Evolutionary conservation across 2,797 vertebrate genomes (phyloP).

Genomic region (Champsocephalus gunnari): DNA sequence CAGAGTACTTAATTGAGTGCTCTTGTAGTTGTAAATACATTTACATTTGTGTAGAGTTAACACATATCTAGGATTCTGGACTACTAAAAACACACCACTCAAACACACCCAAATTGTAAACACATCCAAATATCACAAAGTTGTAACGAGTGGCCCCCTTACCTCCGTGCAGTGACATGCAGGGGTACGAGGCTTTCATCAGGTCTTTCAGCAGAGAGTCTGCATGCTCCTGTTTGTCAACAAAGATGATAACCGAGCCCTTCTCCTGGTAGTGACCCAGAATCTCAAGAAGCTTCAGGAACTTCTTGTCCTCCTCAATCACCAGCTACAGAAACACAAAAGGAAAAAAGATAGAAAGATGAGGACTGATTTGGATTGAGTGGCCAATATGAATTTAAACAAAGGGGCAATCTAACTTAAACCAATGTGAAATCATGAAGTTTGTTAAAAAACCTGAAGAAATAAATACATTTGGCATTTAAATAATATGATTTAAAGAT

Average conservation of each 20-base stretch:
- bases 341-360: not conserved
- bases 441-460: not conserved
- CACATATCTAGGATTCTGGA: no score
- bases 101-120: not conserved
- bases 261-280: constrained; percentile 98
- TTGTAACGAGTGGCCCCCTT: constrained; percentile 12
- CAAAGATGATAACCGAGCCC: constrained; percentile 97
- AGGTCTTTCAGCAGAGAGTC: constrained; percentile 95
- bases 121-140: not conserved
- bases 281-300: constrained; percentile 96
- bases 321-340: constrained; percentile 86
- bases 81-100: no score
- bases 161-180: constrained; percentile 99
- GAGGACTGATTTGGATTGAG: not conserved
- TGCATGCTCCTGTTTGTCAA: constrained; percentile 98
- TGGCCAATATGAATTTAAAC: not conserved
- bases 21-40: no score
- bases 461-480: not conserved
- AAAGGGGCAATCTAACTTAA: not conserved
- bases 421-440: not conserved
- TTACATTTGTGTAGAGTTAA: no score
- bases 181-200: constrained; percentile 99
- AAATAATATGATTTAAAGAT: not conserved
- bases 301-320: constrained; percentile 97
- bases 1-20: no score